Conservation (phyloP, 2,888 invertebrate genomes). For the Archips crataeganus region DNA sequence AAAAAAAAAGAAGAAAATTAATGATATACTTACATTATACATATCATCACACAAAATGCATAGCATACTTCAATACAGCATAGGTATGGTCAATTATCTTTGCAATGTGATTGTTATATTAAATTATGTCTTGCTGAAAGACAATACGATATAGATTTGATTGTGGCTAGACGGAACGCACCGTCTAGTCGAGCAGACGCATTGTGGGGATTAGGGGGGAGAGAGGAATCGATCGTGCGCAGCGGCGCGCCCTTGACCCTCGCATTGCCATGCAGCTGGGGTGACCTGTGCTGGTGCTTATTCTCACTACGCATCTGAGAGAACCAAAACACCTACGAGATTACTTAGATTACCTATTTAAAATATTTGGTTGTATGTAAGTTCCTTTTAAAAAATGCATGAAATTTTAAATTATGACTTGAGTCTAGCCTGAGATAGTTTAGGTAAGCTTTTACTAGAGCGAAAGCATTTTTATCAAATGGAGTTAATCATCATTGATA, state of each 20-base stretch:
- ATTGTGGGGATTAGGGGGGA: constrained; percentile 43
- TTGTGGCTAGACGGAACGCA: constrained; percentile 37
- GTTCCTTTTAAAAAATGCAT: no score
- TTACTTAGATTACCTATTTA: neutral
- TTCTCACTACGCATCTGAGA: neutral
- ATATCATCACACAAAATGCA: constrained; percentile 12
- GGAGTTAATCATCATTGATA: neutral
- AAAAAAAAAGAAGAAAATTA: no score
- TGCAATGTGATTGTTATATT: neutral
- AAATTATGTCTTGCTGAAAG: constrained; percentile 12
- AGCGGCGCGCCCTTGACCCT: constrained; percentile 75
- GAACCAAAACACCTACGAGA: neutral
- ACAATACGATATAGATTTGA: constrained; percentile 33
- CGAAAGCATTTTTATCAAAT: neutral
- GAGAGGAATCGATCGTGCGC: constrained; percentile 51
- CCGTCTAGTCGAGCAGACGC: constrained; percentile 59
- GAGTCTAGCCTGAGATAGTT: neutral
- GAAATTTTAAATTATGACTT: neutral
- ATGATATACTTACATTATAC: neutral
- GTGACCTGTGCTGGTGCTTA: constrained; percentile 7
- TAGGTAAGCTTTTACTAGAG: neutral
- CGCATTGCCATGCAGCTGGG: constrained; percentile 52
- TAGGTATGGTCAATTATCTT: constrained; percentile 13
- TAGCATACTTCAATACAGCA: constrained; percentile 30
- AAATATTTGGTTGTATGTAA: no score